These are phyloP conservation scores for Gyrodactylus salaris DNA, from an alignment of 1,140 invertebrate genomes.

Conservation along the genomic window DNA sequence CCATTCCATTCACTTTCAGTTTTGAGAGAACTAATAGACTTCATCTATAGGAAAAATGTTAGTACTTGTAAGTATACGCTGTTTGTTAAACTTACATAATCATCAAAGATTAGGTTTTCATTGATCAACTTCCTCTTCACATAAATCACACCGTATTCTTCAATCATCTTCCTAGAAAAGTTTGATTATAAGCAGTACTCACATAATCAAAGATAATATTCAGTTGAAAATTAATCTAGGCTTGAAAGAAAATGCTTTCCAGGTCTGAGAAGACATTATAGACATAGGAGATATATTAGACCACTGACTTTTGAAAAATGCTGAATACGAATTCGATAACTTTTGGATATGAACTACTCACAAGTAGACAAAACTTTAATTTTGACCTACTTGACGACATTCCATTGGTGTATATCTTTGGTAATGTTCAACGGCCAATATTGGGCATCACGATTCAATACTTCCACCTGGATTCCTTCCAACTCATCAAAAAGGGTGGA, in stretches of 20 bases:
- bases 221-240: too few species aligned
- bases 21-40: neutral
- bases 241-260: too few species aligned
- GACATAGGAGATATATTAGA: too few species aligned
- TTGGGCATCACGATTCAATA: neutral
- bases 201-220: too few species aligned
- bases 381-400: neutral
- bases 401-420: neutral
- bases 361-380: neutral
- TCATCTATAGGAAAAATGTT: neutral
- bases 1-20: neutral
- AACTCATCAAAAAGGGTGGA: neutral
- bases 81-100: neutral
- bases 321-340: too few species aligned
- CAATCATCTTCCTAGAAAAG: neutral
- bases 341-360: too few species aligned
- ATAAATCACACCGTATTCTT: neutral
- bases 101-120: neutral
- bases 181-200: too few species aligned
- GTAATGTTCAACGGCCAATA: neutral
- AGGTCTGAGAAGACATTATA: too few species aligned
- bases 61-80: neutral
- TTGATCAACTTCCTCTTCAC: neutral
- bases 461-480: neutral
- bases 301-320: too few species aligned